Conservation (phyloP, 2,888 invertebrate species). For the Resseliella maxima region DNA sequence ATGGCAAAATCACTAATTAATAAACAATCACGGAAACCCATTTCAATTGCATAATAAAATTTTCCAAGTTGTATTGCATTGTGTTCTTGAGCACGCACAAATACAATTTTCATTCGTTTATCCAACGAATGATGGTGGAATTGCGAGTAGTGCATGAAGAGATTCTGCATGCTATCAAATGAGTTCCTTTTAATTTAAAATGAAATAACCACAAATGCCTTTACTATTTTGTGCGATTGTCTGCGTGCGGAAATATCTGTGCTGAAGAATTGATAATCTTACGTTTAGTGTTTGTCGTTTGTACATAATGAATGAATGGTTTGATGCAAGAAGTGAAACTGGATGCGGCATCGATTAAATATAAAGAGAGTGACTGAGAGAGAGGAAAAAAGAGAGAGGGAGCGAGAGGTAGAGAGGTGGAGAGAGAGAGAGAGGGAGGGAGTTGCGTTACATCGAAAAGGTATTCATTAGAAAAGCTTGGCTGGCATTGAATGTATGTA, state of each 20-base stretch:
- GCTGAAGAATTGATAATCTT: slow-evolving; percentile 29
- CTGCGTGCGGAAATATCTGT: not conserved
- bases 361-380: not conserved
- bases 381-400: too few relatives aligned
- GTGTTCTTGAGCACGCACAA: not conserved
- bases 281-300: slow-evolving; percentile 43
- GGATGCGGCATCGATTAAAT: not conserved
- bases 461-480: not conserved
- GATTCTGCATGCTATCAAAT: not conserved
- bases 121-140: not conserved
- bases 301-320: slow-evolving; percentile 15
- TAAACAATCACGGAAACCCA: slow-evolving; percentile 49
- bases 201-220: slow-evolving; percentile 41
- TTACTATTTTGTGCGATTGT: not conserved
- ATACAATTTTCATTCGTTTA: too few relatives aligned
- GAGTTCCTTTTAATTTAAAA: slow-evolving; percentile 42
- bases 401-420: not conserved
- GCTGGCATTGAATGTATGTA: not conserved
- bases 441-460: not conserved
- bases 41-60: slow-evolving; percentile 51
- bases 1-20: slow-evolving; percentile 47
- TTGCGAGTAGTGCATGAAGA: not conserved
- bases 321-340: not conserved
- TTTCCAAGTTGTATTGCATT: not conserved
- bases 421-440: too few relatives aligned